These are phyloP conservation scores for Percina caprodes DNA, from an alignment of 2,113 vertebrate genomes.

Conservation along the genomic window DNA sequence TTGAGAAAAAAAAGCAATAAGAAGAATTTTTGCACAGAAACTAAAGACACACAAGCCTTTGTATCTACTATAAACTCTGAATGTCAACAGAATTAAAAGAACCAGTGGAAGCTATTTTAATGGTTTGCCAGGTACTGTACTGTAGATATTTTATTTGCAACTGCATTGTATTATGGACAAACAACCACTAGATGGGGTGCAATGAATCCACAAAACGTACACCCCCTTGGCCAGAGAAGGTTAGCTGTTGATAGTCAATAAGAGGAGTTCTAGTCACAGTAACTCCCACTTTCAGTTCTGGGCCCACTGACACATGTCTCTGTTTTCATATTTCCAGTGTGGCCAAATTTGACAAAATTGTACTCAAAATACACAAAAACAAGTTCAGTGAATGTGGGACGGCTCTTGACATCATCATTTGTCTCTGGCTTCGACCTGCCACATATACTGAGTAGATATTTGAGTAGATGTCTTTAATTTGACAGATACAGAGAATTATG, in stretches of 20 bases:
- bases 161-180: conserved; percentile 17
- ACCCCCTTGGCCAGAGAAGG: not conserved
- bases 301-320: not conserved
- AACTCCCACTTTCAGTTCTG: not conserved
- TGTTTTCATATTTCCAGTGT: not conserved
- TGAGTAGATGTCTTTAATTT: too few species aligned
- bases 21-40: not conserved
- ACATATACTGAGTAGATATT: not conserved
- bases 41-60: not conserved
- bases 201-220: conserved; percentile 28
- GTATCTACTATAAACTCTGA: not conserved
- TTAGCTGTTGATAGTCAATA: not conserved
- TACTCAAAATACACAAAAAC: not conserved
- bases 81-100: not conserved
- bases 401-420: not conserved
- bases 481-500: not conserved
- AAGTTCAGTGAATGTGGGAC: not conserved
- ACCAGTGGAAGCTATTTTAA: accelerated
- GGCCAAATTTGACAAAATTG: not conserved
- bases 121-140: not conserved
- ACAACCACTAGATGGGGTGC: conserved; percentile 61
- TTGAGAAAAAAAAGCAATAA: not conserved
- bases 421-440: not conserved
- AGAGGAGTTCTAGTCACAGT: not conserved
- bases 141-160: accelerated